Conservation (phyloP, 2,888 invertebrate species). For the Terebella lapidaria region DNA sequence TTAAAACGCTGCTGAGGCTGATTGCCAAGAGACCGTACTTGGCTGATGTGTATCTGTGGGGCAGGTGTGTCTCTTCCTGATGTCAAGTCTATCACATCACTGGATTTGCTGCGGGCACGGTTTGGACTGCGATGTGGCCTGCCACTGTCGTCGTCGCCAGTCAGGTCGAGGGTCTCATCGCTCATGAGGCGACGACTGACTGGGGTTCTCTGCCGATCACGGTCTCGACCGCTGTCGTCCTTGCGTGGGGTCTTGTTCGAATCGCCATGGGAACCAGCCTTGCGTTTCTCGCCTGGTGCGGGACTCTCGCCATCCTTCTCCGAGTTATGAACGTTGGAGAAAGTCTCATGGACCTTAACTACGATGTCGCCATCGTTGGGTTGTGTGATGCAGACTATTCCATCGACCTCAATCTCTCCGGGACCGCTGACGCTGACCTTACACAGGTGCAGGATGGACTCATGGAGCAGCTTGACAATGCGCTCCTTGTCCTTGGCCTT, state of each 20-base stretch:
- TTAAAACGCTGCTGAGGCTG: background rate
- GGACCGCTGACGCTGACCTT: background rate
- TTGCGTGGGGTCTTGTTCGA: background rate
- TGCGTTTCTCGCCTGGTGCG: background rate
- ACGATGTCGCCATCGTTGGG: background rate
- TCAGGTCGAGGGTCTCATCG: background rate
- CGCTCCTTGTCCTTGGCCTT: constrained; percentile 3
- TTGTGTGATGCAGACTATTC: constrained; percentile 1
- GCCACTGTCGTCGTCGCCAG: background rate
- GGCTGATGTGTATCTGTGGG: background rate
- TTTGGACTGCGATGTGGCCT: background rate
- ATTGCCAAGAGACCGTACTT: background rate
- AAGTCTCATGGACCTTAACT: background rate
- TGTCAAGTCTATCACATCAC: background rate
- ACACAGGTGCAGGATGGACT: constrained; percentile 4
- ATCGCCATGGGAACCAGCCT: background rate
- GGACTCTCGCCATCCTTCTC: background rate
- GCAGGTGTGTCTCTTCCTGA: background rate
- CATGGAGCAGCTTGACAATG: background rate
- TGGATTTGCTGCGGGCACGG: background rate
- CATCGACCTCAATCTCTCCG: constrained; percentile 3
- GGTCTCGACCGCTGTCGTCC: background rate
- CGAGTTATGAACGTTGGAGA: background rate
- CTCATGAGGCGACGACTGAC: background rate
- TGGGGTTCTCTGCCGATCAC: background rate